A percentile compares a stretch with the other conserved stretches of the same genome.
phyloP scores from a whole-genome alignment of 2,797 vertebrate species.

The Neosilurus mollespiculum region DNA sequence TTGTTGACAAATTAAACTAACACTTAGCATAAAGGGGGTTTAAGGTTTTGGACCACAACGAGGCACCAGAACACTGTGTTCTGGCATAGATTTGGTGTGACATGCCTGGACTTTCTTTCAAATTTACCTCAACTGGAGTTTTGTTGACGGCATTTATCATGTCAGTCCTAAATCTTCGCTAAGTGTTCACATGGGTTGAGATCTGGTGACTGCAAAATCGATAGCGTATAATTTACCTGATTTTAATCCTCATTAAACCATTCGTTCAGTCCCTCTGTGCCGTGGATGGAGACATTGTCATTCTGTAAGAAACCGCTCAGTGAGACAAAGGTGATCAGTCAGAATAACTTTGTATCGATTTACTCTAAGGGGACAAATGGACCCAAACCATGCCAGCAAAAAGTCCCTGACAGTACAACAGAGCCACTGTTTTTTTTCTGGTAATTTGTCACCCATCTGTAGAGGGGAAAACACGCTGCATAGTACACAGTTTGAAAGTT shows the following conservation, averaged over 20 bases:
- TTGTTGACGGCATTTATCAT: neutral
- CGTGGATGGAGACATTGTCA: neutral
- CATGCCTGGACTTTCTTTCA: neutral
- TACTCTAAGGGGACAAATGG: neutral
- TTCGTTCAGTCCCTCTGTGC: neutral
- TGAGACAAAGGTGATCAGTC: neutral
- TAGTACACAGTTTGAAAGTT: neutral
- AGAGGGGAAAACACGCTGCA: neutral
- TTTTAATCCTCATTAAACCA: neutral
- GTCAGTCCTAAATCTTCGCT: neutral
- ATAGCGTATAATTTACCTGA: neutral
- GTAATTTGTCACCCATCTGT: neutral
- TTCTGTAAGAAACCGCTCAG: neutral
- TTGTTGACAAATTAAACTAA: neutral
- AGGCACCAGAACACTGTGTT: neutral
- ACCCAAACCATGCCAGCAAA: neutral
- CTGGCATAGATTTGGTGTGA: neutral
- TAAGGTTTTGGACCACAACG: neutral
- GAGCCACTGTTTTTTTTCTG: neutral
- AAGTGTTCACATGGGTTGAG: neutral
- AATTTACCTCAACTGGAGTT: neutral
- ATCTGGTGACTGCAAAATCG: neutral
- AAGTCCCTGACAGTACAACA: neutral
- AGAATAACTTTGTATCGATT: neutral
- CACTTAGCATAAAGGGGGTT: neutral